phyloP scores from a whole-genome alignment of 2,797 vertebrate species.

The Acanthurus leucopareius region DNA sequence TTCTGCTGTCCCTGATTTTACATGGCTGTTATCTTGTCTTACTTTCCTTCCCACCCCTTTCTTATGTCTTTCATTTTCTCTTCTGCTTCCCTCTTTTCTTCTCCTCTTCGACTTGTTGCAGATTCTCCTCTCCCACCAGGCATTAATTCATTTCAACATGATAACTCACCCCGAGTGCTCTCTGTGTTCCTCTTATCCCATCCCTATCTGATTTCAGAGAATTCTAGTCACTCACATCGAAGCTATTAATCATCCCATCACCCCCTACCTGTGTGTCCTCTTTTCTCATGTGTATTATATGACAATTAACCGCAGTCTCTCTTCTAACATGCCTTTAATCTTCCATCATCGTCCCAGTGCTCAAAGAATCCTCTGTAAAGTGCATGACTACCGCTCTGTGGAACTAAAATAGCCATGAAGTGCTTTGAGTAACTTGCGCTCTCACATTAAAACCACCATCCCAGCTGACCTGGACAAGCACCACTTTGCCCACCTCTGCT shows the following conservation, averaged over 20 bases:
- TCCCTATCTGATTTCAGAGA: slow-evolving; percentile 15
- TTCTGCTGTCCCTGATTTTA: slow-evolving; percentile 5
- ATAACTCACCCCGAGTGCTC: slow-evolving; percentile 33
- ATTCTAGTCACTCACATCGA: slow-evolving; percentile 1
- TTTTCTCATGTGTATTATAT: background rate
- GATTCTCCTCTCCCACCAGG: slow-evolving; percentile 38
- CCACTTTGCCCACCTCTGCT: too few relatives aligned
- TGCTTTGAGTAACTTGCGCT: too few relatives aligned
- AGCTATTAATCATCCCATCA: slow-evolving; percentile 5
- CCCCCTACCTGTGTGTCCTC: background rate
- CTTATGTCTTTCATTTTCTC: background rate
- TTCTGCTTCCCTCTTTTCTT: background rate
- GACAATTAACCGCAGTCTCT: too few relatives aligned
- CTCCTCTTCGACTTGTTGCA: slow-evolving; percentile 7
- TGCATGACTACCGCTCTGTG: too few relatives aligned
- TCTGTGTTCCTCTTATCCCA: background rate
- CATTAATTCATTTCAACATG: slow-evolving; percentile 46
- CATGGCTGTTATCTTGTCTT: background rate
- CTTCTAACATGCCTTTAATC: too few relatives aligned
- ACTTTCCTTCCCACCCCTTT: background rate
- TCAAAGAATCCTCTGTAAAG: too few relatives aligned
- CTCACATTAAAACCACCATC: too few relatives aligned
- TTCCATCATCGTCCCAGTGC: too few relatives aligned
- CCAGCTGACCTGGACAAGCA: too few relatives aligned
- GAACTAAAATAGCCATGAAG: too few relatives aligned